These are phyloP conservation scores for Bufotes viridis DNA, from an alignment of 2,797 vertebrate genomes.

Conservation along the genomic window DNA sequence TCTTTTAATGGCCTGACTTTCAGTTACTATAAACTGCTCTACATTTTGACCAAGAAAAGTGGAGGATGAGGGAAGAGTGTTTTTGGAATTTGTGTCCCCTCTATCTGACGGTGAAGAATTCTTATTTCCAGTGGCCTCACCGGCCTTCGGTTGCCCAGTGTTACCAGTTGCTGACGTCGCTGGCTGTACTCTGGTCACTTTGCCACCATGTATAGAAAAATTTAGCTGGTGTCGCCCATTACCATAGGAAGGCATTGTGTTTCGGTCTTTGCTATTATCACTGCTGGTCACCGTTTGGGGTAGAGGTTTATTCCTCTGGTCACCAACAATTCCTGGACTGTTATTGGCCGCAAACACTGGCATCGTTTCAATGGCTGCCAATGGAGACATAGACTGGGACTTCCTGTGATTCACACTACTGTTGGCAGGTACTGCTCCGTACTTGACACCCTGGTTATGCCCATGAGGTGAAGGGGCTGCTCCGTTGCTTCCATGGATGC, in stretches of 20 bases:
- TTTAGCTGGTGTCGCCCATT: background rate
- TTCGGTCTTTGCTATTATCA: slow-evolving; percentile 5
- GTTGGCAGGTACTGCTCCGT: slow-evolving; percentile 5
- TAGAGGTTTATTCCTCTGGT: slow-evolving; percentile 27
- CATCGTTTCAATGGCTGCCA: slow-evolving; percentile 37
- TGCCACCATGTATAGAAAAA: background rate
- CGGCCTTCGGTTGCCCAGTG: background rate
- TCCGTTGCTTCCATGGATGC: background rate
- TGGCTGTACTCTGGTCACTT: background rate
- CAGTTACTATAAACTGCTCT: background rate
- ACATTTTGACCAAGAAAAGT: background rate
- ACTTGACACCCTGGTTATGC: slow-evolving; percentile 23
- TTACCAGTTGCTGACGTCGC: background rate
- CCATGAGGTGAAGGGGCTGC: background rate
- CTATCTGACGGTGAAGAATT: background rate
- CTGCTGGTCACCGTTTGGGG: slow-evolving; percentile 40
- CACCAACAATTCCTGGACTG: background rate
- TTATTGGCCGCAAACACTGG: slow-evolving; percentile 20
- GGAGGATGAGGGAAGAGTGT: background rate
- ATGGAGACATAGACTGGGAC: slow-evolving; percentile 34
- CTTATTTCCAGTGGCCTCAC: background rate
- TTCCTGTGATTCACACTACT: slow-evolving; percentile 25
- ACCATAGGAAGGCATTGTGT: background rate
- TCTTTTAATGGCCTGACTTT: slow-evolving; percentile 13
- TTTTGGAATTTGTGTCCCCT: background rate